These are phyloP conservation scores for Ctenopoma kingsleyae DNA, from an alignment of 2,797 vertebrate genomes.

Conservation along the genomic window DNA sequence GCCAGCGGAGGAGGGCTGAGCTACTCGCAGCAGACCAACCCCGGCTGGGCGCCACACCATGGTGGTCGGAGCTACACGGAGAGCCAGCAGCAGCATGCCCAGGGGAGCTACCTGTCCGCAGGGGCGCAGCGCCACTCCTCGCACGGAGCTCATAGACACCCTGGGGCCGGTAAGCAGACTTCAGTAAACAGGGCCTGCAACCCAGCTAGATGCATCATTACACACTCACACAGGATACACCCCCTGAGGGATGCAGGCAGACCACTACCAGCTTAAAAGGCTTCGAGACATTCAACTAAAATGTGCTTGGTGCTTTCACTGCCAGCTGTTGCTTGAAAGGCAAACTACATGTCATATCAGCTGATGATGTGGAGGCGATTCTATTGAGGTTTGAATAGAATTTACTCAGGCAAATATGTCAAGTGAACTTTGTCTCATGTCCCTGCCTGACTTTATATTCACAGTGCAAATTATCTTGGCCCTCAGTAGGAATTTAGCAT, in stretches of 20 bases:
- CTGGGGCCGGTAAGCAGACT: constrained; percentile 81
- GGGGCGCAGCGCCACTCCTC: constrained; percentile 78
- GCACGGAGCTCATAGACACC: constrained; percentile 81
- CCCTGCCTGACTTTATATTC: neutral
- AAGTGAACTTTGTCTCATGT: constrained; percentile 21
- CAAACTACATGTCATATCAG: constrained; percentile 33
- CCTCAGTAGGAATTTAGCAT: constrained; percentile 9
- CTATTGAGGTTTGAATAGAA: constrained; percentile 5
- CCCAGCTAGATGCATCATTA: constrained; percentile 53
- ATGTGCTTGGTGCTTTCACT: constrained; percentile 50
- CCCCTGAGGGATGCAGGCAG: constrained; percentile 52
- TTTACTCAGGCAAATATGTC: constrained; percentile 31
- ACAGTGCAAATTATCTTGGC: neutral
- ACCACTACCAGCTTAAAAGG: constrained; percentile 52
- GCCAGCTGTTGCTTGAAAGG: constrained; percentile 54
- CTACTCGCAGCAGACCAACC: constrained; percentile 80
- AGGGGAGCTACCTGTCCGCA: constrained; percentile 79
- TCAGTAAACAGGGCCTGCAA: constrained; percentile 57
- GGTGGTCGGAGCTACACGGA: constrained; percentile 80
- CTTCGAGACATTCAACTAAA: constrained; percentile 56
- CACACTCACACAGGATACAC: constrained; percentile 41
- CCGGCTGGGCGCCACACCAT: constrained; percentile 79
- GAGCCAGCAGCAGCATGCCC: constrained; percentile 77
- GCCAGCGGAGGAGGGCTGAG: constrained; percentile 75
- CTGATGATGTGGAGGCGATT: constrained; percentile 1